These are phyloP conservation scores for Lineus longissimus DNA, from an alignment of 1,140 invertebrate species.

Conservation along the genomic window DNA sequence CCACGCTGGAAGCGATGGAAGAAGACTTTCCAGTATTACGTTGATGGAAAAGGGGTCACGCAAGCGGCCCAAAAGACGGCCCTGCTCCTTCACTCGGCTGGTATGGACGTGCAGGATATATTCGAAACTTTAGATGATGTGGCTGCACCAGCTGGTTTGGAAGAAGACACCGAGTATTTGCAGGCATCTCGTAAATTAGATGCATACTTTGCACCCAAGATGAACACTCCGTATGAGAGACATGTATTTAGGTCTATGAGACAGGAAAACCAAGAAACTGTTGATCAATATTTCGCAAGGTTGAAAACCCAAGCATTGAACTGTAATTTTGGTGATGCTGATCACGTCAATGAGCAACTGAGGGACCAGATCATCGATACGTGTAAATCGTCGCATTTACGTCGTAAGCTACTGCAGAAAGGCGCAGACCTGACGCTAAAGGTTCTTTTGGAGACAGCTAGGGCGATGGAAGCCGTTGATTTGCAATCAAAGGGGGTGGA, in stretches of 20 bases:
- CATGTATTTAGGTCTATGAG: slow-evolving; percentile 12
- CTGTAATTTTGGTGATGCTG: too few relatives aligned
- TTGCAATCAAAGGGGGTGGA: not conserved
- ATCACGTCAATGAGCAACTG: slow-evolving; percentile 11
- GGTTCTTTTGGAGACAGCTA: slow-evolving; percentile 1
- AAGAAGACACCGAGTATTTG: slow-evolving; percentile 10
- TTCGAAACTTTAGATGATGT: not conserved
- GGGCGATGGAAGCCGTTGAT: slow-evolving; percentile 8
- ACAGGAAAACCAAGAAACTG: slow-evolving; percentile 11
- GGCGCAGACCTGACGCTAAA: slow-evolving; percentile 11
- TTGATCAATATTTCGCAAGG: slow-evolving; percentile 20
- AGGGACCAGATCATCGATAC: slow-evolving; percentile 19
- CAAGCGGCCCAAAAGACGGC: not conserved
- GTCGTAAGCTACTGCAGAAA: too few relatives aligned
- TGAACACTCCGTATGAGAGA: slow-evolving; percentile 15
- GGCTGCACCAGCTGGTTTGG: not conserved
- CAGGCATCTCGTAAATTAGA: slow-evolving; percentile 8
- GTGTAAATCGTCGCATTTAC: slow-evolving; percentile 3
- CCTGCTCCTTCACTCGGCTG: not conserved
- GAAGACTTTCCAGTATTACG: not conserved
- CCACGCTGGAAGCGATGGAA: too few relatives aligned
- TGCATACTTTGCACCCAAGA: slow-evolving; percentile 15
- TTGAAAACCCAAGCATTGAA: slow-evolving; percentile 12
- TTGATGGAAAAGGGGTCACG: not conserved
- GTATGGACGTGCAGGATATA: not conserved